Percentiles rank a stretch among this genome's conserved stretches.
These are phyloP conservation scores for Notocelia uddmanniana DNA, from an alignment of 2,888 invertebrate species.

Conservation along the genomic window DNA sequence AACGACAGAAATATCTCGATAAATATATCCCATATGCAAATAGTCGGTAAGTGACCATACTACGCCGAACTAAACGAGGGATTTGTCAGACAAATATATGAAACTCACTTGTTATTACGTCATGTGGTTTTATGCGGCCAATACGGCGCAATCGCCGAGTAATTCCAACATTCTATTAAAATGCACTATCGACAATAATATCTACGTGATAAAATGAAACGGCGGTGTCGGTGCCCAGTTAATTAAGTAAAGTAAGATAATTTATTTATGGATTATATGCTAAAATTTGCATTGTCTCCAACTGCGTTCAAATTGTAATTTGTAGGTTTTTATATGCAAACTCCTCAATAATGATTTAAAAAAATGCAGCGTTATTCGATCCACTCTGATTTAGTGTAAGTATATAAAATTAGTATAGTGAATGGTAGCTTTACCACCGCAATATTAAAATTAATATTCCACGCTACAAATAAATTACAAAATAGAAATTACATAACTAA, in stretches of 20 bases:
- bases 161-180: slow-evolving; percentile 77
- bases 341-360: too few relatives aligned
- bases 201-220: slow-evolving; percentile 78
- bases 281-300: background rate
- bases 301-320: background rate
- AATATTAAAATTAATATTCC: too few relatives aligned
- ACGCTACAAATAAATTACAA: too few relatives aligned
- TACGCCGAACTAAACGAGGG: slow-evolving; percentile 62
- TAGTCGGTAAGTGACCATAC: slow-evolving; percentile 62
- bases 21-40: slow-evolving; percentile 70
- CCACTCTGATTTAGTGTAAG: too few relatives aligned
- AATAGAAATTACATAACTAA: too few relatives aligned
- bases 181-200: slow-evolving; percentile 66
- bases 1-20: slow-evolving; percentile 57
- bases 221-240: slow-evolving; percentile 53
- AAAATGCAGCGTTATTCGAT: too few relatives aligned
- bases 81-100: slow-evolving; percentile 80
- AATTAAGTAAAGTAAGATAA: slow-evolving; percentile 8
- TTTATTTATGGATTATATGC: background rate
- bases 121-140: slow-evolving; percentile 73
- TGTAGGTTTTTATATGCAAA: too few relatives aligned
- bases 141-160: slow-evolving; percentile 72
- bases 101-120: slow-evolving; percentile 75
- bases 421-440: too few relatives aligned
- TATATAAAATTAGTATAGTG: too few relatives aligned